Base-by-base conservation (phyloP, 2,797 vertebrate species). In the Australoheros facetus region DNA sequence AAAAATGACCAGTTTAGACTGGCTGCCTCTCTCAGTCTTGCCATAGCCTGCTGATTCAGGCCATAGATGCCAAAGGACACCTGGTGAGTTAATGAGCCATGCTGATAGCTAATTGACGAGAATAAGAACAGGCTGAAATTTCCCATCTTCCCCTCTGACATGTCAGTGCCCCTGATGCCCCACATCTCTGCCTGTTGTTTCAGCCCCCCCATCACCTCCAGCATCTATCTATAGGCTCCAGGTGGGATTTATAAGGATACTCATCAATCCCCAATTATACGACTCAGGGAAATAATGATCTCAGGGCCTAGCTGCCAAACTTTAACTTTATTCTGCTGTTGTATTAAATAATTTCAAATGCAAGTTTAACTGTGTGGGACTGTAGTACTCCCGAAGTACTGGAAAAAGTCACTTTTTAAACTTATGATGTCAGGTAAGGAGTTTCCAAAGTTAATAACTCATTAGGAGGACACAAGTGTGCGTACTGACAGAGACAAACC, bases 361-460 rank as follows among this genome's bases (percentile, higher is more conserved):
- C 12, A 21, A 30, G 62, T 13, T 66, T 48, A 7, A 66, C 39
- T 48, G 39, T 66, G 45, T 45, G 42, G 12, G 42, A 4, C 42
- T 16, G 16, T 6, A 5, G 14, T 48, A 16, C 39, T 66, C 14
- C 39, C 21, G 17, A 64, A 45, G 39, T 17, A 17, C 23, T 0
- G 23, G 45, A 48, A 66, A 30, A 66, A 28, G 23, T 66, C 42
- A 28, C 39, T 19, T 48, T 66, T 66, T 48, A 11, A 48, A n/a
- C 62, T 66, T 48, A 48, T 0, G 16, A 16, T 48, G 42, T 66
- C 42, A 66, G 42, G 26, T 69, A 26, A 51, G 0, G 26, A 30
- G 23, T 66, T 26, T 28, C 9, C 62, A 48, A 66, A 66, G 10
- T 51, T 19, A 45, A 30, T 69, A 7, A 51, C 42, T n/a, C n/a